Percentiles rank a stretch among this genome's conserved stretches.
These are phyloP conservation scores for Actias luna DNA, from an alignment of 2,888 invertebrate genomes.

Conservation along the genomic window DNA sequence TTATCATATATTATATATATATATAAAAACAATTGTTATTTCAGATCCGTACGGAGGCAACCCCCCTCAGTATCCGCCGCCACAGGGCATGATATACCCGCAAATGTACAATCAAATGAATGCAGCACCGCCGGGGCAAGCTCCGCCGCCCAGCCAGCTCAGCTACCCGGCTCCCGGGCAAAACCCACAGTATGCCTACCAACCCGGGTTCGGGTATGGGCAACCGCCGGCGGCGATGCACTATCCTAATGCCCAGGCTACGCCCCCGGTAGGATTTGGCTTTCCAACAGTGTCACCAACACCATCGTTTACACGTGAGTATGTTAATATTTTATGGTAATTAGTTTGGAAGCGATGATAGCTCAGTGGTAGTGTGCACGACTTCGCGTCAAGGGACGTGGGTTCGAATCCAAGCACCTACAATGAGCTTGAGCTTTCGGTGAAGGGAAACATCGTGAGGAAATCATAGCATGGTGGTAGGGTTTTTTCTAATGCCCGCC, in stretches of 20 bases:
- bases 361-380: no score
- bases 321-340: not conserved
- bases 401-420: no score
- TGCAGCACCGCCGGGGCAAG: slow-evolving; percentile 45
- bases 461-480: no score
- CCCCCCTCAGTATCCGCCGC: slow-evolving; percentile 58
- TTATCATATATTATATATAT: not conserved
- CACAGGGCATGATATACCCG: slow-evolving; percentile 61
- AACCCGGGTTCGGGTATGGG: slow-evolving; percentile 39
- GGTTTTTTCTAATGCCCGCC: no score
- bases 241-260: slow-evolving; percentile 44
- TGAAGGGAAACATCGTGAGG: no score
- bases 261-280: slow-evolving; percentile 28
- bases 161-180: slow-evolving; percentile 28
- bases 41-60: slow-evolving; percentile 60
- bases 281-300: slow-evolving; percentile 35
- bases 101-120: slow-evolving; percentile 56
- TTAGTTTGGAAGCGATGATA: no score
- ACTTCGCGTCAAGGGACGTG: no score
- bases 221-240: slow-evolving; percentile 54
- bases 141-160: slow-evolving; percentile 33
- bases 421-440: no score
- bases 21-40: slow-evolving; percentile 29
- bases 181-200: slow-evolving; percentile 35
- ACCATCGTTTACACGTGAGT: slow-evolving; percentile 37